phyloP scores from a whole-genome alignment of 2,113 vertebrate genomes.

The human region DNA sequence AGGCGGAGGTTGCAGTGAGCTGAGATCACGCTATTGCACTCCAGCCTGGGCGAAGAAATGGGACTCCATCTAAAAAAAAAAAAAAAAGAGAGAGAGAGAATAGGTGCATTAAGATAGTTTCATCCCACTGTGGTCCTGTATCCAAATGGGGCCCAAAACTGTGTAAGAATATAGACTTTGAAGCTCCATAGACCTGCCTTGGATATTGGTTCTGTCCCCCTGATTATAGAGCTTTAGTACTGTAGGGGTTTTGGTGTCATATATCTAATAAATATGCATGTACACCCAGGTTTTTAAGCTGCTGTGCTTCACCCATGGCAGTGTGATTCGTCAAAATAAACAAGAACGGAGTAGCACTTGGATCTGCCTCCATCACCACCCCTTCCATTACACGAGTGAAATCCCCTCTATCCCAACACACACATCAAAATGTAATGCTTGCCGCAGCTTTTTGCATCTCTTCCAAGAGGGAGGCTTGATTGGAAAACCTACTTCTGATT shows the following conservation, averaged over 20 bases:
- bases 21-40: no score
- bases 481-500: background rate
- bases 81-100: background rate
- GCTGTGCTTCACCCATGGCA: background rate
- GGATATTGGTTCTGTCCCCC: background rate
- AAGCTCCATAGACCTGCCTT: background rate
- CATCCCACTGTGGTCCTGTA: background rate
- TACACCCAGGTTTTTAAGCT: background rate
- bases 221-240: background rate
- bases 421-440: background rate
- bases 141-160: background rate
- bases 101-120: background rate
- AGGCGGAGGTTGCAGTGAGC: no score
- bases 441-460: background rate
- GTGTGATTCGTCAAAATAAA: background rate
- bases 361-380: background rate
- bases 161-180: background rate
- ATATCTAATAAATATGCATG: background rate
- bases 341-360: background rate
- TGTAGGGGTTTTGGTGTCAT: background rate
- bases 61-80: no score
- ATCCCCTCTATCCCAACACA: background rate
- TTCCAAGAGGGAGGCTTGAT: background rate
- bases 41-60: no score
- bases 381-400: background rate